Conservation (phyloP, 2,888 invertebrate genomes). For the Ormyrus nitidulus region DNA sequence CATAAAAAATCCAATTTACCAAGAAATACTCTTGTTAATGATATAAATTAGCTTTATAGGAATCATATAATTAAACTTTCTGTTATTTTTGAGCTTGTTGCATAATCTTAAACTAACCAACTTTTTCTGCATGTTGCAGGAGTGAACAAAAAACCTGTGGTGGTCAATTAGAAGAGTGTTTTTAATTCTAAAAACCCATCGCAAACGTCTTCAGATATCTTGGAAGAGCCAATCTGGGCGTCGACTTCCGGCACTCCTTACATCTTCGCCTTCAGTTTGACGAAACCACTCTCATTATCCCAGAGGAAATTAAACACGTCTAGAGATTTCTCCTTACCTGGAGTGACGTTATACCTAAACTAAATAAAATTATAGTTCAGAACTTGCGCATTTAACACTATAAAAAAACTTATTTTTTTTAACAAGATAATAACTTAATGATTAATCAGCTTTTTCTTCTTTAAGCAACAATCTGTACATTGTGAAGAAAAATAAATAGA, state of each 20-base stretch:
- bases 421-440: too few relatives aligned
- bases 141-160: not conserved
- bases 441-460: too few relatives aligned
- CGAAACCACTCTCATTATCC: constrained; percentile 71
- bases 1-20: constrained; percentile 4
- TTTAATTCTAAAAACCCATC: constrained; percentile 66
- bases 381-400: too few relatives aligned
- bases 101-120: constrained; percentile 36
- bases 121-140: constrained; percentile 25
- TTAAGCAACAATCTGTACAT: too few relatives aligned
- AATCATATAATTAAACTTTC: constrained; percentile 39
- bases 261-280: constrained; percentile 66
- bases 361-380: constrained; percentile 33
- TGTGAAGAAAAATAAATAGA: too few relatives aligned
- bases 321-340: constrained; percentile 35
- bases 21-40: constrained; percentile 9
- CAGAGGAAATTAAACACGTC: constrained; percentile 73
- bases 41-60: not conserved
- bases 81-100: constrained; percentile 11
- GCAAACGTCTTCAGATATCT: constrained; percentile 58
- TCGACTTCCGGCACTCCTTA: constrained; percentile 69
- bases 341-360: not conserved
- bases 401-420: too few relatives aligned
- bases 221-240: constrained; percentile 61
- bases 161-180: constrained; percentile 58